Evolutionary conservation across 2,113 vertebrate genomes (phyloP).

Genomic region (Quiscalus mexicanus): DNA sequence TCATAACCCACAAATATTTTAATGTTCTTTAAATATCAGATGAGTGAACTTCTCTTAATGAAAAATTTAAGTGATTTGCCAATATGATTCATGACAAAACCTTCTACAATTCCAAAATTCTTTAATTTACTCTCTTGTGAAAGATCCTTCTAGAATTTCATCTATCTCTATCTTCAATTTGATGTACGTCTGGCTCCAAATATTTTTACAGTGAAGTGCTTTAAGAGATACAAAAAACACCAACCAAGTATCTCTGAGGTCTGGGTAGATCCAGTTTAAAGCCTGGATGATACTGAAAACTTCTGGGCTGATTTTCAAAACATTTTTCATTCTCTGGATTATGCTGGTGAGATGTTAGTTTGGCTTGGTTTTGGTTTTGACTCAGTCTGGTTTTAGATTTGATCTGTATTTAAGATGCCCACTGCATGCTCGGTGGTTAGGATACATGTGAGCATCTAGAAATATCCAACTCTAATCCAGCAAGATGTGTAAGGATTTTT

Average conservation of each 20-base stretch:
- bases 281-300: background rate
- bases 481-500: background rate
- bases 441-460: background rate
- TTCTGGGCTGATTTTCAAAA: background rate
- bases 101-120: background rate
- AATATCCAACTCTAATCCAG: background rate
- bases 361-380: background rate
- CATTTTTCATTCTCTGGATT: background rate
- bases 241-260: background rate
- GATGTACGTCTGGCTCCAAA: background rate
- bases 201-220: background rate
- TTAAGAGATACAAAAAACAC: background rate
- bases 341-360: background rate
- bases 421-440: background rate
- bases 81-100: background rate
- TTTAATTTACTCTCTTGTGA: background rate
- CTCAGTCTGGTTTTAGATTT: background rate
- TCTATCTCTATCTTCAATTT: background rate
- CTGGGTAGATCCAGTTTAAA: background rate
- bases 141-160: background rate
- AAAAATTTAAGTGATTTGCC: background rate
- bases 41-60: background rate
- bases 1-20: background rate
- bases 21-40: background rate
- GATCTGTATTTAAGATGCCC: background rate